phyloP scores from a whole-genome alignment of 2,888 invertebrate species.

The Meiosimyza platycephala region DNA sequence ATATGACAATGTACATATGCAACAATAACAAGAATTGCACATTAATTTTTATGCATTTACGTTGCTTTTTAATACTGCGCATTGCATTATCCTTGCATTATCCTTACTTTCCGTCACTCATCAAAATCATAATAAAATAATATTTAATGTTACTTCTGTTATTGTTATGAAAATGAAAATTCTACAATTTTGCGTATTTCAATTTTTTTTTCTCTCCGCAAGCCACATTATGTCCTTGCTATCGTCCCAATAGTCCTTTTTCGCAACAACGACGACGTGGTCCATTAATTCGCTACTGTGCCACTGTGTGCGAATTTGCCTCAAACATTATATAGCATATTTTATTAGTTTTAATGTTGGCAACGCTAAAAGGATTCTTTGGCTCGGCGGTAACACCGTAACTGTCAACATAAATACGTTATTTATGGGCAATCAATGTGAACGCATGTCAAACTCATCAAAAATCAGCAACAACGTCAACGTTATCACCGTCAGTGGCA shows the following conservation, averaged over 20 bases:
- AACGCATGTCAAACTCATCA: conserved; percentile 68
- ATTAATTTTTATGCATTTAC: conserved; percentile 54
- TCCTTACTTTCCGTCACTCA: conserved; percentile 29
- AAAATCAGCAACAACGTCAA: conserved; percentile 53
- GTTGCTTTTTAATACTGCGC: background rate
- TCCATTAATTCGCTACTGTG: conserved; percentile 55
- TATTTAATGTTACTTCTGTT: conserved; percentile 32
- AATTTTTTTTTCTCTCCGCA: conserved; percentile 22
- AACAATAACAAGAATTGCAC: conserved; percentile 50
- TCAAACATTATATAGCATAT: conserved; percentile 53
- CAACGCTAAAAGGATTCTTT: conserved; percentile 37
- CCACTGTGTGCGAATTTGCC: conserved; percentile 42
- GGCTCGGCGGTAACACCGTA: conserved; percentile 47
- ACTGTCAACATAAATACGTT: conserved; percentile 66
- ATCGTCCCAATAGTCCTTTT: background rate
- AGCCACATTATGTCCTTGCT: conserved; percentile 40
- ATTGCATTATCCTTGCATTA: conserved; percentile 18
- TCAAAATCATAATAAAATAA: conserved; percentile 25
- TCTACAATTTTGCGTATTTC: conserved; percentile 37
- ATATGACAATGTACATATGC: conserved; percentile 37
- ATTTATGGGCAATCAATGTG: conserved; percentile 68
- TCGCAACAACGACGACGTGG: conserved; percentile 54
- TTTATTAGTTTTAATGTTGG: conserved; percentile 56
- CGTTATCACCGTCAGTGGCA: conserved; percentile 23
- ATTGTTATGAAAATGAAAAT: conserved; percentile 34